A percentile compares a stretch with the other conserved stretches of the same genome.
Evolutionary conservation across 2,113 vertebrate genomes (phyloP).

Genomic region (Phoxinus phoxinus): DNA sequence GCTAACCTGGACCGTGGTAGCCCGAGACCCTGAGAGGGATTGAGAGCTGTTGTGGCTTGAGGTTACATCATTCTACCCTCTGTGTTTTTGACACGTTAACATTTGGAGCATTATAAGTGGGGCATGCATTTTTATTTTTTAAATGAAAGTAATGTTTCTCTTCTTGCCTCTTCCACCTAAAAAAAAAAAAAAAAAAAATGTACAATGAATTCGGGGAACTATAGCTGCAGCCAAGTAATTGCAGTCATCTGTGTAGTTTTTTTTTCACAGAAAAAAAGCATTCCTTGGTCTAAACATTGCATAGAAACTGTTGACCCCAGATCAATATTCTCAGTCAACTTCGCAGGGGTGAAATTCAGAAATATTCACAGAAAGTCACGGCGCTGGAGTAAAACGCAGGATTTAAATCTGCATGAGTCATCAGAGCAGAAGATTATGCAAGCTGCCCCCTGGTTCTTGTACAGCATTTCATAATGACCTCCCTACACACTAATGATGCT

Average conservation of each 20-base stretch:
- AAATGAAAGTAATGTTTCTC: background rate
- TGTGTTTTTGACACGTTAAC: conserved; percentile 24
- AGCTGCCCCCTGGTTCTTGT: conserved; percentile 57
- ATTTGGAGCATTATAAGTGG: background rate
- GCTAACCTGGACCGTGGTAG: conserved; percentile 54
- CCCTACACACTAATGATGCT: conserved; percentile 54
- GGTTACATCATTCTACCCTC: conserved; percentile 32
- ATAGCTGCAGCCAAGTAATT: background rate
- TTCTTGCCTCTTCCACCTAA: background rate
- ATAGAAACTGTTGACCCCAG: background rate
- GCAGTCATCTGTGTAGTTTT: background rate
- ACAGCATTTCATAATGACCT: conserved; percentile 57
- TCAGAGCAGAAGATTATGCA: conserved; percentile 57
- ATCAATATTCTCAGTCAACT: background rate
- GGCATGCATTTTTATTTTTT: background rate
- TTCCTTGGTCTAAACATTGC: background rate
- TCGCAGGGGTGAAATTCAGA: conserved; percentile 1
- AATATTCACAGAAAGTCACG: conserved; percentile 41
- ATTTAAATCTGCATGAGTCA: conserved; percentile 57
- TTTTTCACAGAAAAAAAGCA: background rate
- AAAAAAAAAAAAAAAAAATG: no score
- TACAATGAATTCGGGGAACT: background rate
- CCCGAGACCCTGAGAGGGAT: conserved; percentile 49
- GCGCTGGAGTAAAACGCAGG: conserved; percentile 35
- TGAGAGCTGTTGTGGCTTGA: conserved; percentile 23